A percentile compares a stretch with the other conserved stretches of the same genome.
Conservation (phyloP, 2,113 vertebrate genomes). For the Corynorhinus townsendii region DNA sequence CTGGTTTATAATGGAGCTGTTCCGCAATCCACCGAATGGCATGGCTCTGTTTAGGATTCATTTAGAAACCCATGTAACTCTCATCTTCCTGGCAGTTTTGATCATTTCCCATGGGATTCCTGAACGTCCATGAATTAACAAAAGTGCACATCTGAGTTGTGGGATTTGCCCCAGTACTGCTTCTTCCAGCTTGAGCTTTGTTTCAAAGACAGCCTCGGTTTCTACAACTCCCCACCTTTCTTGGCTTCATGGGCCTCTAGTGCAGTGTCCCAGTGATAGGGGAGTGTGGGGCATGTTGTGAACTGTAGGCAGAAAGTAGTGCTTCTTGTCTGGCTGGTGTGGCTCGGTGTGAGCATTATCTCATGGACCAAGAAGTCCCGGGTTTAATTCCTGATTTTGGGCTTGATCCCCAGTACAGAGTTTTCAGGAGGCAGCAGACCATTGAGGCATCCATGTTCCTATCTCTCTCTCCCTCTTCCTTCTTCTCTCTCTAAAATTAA, state of each 20-base stretch:
- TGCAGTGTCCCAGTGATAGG: background rate
- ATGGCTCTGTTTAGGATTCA: slow-evolving; percentile 53
- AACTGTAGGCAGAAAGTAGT: background rate
- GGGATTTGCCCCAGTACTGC: background rate
- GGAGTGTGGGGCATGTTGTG: background rate
- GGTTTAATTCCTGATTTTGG: no score
- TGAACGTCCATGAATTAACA: background rate
- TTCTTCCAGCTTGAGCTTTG: background rate
- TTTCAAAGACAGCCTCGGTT: background rate
- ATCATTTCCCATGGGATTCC: background rate
- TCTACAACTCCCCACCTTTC: background rate
- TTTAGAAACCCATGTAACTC: background rate
- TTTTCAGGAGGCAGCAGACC: no score
- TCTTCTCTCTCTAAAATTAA: no score
- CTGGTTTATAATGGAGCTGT: slow-evolving; percentile 61
- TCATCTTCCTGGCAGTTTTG: slow-evolving; percentile 11
- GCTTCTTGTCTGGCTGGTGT: no score
- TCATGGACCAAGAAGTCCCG: no score
- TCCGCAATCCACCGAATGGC: slow-evolving; percentile 49
- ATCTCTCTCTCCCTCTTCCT: no score
- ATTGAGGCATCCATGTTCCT: no score
- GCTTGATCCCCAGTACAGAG: no score
- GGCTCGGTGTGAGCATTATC: no score
- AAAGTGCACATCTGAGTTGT: background rate
- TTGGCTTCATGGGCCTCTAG: background rate